Percentiles rank a stretch among this genome's conserved stretches.
phyloP scores from a whole-genome alignment of 2,888 invertebrate genomes.

The Ennomos quercinarius region DNA sequence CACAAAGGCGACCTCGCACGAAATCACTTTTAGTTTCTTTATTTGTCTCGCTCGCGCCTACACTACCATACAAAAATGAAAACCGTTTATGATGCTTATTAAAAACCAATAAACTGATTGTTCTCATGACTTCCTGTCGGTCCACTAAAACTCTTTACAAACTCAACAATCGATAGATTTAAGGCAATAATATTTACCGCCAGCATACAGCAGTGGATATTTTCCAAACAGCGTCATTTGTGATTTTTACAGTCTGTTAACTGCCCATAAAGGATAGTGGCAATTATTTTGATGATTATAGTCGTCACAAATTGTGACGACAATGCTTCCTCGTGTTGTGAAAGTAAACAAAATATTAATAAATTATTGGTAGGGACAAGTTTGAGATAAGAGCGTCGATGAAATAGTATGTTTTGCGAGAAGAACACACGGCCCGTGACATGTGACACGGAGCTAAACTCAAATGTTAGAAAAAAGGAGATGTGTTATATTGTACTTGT shows the following conservation, averaged over 20 bases:
- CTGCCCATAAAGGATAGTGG: slow-evolving; percentile 43
- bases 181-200: slow-evolving; percentile 10
- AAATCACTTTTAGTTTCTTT: slow-evolving; percentile 63
- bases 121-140: slow-evolving; percentile 22
- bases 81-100: slow-evolving; percentile 45
- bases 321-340: slow-evolving; percentile 66
- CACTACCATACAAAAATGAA: slow-evolving; percentile 53
- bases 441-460: slow-evolving; percentile 53
- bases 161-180: slow-evolving; percentile 15
- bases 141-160: slow-evolving; percentile 10
- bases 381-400: slow-evolving; percentile 69
- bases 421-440: slow-evolving; percentile 62
- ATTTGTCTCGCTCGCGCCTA: slow-evolving; percentile 59
- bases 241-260: slow-evolving; percentile 44
- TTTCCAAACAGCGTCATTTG: slow-evolving; percentile 36
- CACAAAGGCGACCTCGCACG: slow-evolving; percentile 66
- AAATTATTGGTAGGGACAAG: slow-evolving; percentile 75
- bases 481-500: slow-evolving; percentile 5
- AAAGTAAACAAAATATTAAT: slow-evolving; percentile 68
- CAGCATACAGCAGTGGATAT: slow-evolving; percentile 32
- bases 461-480: slow-evolving; percentile 11
- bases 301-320: slow-evolving; percentile 66
- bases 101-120: slow-evolving; percentile 29
- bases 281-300: slow-evolving; percentile 60
- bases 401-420: slow-evolving; percentile 65